phyloP scores from a whole-genome alignment of 2,888 invertebrate species.

The Cryptocephalus primarius region DNA sequence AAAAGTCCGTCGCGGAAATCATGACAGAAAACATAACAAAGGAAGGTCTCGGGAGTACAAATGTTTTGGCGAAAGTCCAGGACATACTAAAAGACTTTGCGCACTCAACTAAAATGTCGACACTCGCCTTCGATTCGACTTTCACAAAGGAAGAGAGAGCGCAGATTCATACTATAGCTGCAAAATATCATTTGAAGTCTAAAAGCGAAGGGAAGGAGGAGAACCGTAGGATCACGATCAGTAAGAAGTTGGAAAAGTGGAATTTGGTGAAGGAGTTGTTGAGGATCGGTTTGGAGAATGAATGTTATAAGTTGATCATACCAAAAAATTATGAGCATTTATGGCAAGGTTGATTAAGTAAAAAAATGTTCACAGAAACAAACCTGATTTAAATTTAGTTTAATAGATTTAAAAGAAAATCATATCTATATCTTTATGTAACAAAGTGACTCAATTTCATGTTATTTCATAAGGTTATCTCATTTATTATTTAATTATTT shows the following conservation, averaged over 20 bases:
- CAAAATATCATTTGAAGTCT: conserved; percentile 19
- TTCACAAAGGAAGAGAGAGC: conserved; percentile 23
- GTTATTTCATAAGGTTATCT: too few relatives aligned
- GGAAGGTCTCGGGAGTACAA: conserved; percentile 19
- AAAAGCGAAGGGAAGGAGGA: conserved; percentile 24
- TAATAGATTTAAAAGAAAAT: too few relatives aligned
- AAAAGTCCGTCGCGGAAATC: conserved; percentile 20
- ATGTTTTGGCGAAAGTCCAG: conserved; percentile 19
- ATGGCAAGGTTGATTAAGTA: conserved; percentile 8
- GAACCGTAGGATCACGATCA: conserved; percentile 21
- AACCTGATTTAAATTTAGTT: too few relatives aligned
- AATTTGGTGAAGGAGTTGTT: conserved; percentile 21
- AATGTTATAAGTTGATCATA: conserved; percentile 18
- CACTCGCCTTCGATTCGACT: conserved; percentile 21
- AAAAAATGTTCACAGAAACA: too few relatives aligned
- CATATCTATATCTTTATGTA: too few relatives aligned
- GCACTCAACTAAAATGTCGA: conserved; percentile 18
- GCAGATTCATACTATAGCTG: conserved; percentile 20
- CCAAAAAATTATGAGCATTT: conserved; percentile 19
- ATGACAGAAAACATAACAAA: conserved; percentile 20
- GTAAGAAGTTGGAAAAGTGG: conserved; percentile 19
- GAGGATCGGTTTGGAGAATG: conserved; percentile 17
- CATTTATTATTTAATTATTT: too few relatives aligned
- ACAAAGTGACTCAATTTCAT: too few relatives aligned
- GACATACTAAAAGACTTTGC: conserved; percentile 20